These are phyloP conservation scores for Sapajus apella DNA, from an alignment of 2,113 vertebrate species.

Conservation along the genomic window DNA sequence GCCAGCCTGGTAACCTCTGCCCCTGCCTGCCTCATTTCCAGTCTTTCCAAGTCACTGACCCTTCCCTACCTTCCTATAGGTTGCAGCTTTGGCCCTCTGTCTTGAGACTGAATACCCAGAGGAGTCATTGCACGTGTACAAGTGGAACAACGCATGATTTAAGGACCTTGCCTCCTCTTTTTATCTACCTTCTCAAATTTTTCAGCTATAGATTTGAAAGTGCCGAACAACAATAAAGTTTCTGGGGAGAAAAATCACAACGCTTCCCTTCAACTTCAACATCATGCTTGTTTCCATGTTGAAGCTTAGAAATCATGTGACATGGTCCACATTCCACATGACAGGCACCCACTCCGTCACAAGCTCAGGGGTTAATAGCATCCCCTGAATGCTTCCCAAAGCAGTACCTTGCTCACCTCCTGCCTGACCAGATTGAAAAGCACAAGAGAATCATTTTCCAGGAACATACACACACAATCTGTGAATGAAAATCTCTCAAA, in stretches of 20 bases:
- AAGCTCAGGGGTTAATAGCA: background rate
- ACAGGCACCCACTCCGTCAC: background rate
- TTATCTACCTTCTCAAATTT: background rate
- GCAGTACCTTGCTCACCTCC: background rate
- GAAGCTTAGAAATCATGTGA: background rate
- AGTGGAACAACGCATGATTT: background rate
- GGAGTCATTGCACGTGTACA: background rate
- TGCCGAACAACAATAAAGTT: conserved; percentile 11
- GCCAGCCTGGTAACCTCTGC: background rate
- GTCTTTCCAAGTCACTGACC: background rate
- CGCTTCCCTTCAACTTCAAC: background rate
- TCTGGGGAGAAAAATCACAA: conserved; percentile 18
- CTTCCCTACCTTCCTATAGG: background rate
- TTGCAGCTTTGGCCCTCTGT: background rate
- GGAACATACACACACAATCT: background rate
- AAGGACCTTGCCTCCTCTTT: background rate
- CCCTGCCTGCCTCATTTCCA: background rate
- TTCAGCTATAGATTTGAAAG: background rate
- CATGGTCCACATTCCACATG: background rate
- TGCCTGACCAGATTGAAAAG: conserved; percentile 4
- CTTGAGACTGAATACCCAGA: background rate
- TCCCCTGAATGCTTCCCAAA: background rate
- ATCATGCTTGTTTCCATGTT: background rate
- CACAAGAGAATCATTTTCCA: background rate
- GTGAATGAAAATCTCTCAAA: conserved; percentile 41